Evolutionary conservation across 2,888 invertebrate genomes (phyloP).

Genomic region (Xanthia togata): DNA sequence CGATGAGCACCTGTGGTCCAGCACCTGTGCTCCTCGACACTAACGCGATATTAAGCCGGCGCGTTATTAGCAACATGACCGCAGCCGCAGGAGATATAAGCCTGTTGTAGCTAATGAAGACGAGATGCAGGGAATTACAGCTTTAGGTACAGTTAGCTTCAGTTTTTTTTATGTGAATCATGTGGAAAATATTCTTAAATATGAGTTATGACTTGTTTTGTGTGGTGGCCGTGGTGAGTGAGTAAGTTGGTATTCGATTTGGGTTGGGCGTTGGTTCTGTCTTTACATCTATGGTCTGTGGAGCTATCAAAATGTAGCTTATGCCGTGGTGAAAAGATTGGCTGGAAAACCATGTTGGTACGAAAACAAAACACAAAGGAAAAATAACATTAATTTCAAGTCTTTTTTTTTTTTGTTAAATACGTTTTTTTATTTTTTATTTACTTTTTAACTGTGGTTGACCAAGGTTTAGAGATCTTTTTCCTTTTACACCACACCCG

Average conservation of each 20-base stretch:
- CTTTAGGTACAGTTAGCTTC: constrained; percentile 38
- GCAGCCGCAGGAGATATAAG: constrained; percentile 31
- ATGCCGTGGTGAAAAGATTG: not conserved
- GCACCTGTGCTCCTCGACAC: constrained; percentile 11
- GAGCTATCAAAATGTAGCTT: not conserved
- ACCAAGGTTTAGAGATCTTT: too few species aligned
- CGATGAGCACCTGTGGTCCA: constrained; percentile 19
- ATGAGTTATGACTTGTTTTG: not conserved
- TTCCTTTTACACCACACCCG: too few species aligned
- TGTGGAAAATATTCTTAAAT: not conserved
- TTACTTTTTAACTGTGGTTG: too few species aligned
- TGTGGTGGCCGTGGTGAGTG: too few species aligned
- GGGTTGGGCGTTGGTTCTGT: not conserved
- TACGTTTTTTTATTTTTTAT: too few species aligned
- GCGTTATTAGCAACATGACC: constrained; percentile 23
- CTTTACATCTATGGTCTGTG: too few species aligned
- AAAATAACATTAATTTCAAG: too few species aligned
- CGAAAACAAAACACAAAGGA: too few species aligned
- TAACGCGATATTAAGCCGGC: constrained; percentile 16
- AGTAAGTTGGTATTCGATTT: not conserved
- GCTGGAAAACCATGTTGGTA: not conserved
- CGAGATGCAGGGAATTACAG: constrained; percentile 22
- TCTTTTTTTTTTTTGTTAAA: too few species aligned
- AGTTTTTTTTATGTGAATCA: constrained; percentile 32
- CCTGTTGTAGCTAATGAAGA: constrained; percentile 40